A percentile compares a stretch with the other conserved stretches of the same genome.
Evolutionary conservation across 2,888 invertebrate species (phyloP).

Genomic region (Agrotis ipsilon): DNA sequence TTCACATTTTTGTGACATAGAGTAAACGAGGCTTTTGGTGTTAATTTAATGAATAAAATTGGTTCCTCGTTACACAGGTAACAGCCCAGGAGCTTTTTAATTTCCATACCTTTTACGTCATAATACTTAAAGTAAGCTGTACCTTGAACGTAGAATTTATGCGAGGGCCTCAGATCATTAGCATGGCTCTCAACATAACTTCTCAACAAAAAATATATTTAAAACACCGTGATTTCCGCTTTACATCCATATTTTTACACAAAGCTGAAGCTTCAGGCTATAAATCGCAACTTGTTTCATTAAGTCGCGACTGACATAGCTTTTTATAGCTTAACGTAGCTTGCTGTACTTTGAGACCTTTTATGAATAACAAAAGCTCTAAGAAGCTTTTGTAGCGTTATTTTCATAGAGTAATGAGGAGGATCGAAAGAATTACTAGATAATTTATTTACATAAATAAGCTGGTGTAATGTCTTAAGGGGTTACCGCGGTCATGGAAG

Average conservation of each 20-base stretch:
- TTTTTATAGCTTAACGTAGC: slow-evolving; percentile 43
- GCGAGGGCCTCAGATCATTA: slow-evolving; percentile 22
- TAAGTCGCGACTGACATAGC: slow-evolving; percentile 51
- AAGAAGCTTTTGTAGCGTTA: slow-evolving; percentile 40
- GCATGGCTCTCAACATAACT: slow-evolving; percentile 4
- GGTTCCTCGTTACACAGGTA: no score
- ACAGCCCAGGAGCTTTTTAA: no score
- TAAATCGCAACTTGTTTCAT: slow-evolving; percentile 50
- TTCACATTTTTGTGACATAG: no score
- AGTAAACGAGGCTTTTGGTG: no score
- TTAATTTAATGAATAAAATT: no score
- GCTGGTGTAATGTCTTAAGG: no score
- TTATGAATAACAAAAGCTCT: slow-evolving; percentile 9
- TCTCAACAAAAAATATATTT: slow-evolving; percentile 13
- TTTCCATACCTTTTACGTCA: no score
- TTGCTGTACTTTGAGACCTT: slow-evolving; percentile 26
- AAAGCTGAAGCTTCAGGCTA: slow-evolving; percentile 38
- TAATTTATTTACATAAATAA: not conserved
- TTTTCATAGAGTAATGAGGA: slow-evolving; percentile 51
- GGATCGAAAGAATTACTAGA: slow-evolving; percentile 3
- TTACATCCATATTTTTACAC: slow-evolving; percentile 40
- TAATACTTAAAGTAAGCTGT: no score
- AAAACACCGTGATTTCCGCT: slow-evolving; percentile 38
- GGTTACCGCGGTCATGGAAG: no score
- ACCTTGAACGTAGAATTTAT: no score